Evolutionary conservation across 2,888 invertebrate genomes (phyloP).

Genomic region (Smittia aterrima): DNA sequence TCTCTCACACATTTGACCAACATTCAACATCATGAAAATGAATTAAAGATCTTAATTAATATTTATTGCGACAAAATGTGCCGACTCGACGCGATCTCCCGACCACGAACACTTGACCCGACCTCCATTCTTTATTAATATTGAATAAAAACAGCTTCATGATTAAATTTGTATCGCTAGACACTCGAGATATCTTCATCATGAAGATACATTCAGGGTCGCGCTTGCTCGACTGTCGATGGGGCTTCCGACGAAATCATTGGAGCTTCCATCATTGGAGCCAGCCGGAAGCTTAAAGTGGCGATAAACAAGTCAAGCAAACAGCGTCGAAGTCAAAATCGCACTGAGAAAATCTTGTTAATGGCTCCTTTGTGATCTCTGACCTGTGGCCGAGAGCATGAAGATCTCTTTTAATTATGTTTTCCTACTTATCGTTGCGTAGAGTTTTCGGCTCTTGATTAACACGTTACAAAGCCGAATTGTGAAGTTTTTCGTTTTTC

Average conservation of each 20-base stretch:
- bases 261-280: neutral
- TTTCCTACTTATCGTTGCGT: neutral
- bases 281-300: constrained; percentile 14
- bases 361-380: constrained; percentile 39
- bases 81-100: neutral
- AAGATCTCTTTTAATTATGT: neutral
- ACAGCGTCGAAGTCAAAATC: neutral
- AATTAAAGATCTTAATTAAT: constrained; percentile 40
- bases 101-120: constrained; percentile 19
- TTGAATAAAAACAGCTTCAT: constrained; percentile 6
- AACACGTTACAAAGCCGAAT: neutral
- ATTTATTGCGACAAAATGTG: constrained; percentile 40
- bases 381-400: constrained; percentile 17
- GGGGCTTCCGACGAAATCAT: neutral
- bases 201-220: neutral
- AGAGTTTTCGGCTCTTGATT: neutral
- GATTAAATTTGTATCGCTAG: constrained; percentile 14
- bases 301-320: constrained; percentile 12
- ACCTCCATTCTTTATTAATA: constrained; percentile 32
- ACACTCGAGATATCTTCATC: constrained; percentile 13
- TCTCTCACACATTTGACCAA: neutral
- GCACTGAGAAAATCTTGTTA: constrained; percentile 26
- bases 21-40: constrained; percentile 1
- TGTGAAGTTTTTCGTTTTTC: constrained; percentile 19
- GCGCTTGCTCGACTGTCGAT: neutral